These are phyloP conservation scores for Aspidiotus rigidus DNA, from an alignment of 2,888 invertebrate species.

Conservation along the genomic window DNA sequence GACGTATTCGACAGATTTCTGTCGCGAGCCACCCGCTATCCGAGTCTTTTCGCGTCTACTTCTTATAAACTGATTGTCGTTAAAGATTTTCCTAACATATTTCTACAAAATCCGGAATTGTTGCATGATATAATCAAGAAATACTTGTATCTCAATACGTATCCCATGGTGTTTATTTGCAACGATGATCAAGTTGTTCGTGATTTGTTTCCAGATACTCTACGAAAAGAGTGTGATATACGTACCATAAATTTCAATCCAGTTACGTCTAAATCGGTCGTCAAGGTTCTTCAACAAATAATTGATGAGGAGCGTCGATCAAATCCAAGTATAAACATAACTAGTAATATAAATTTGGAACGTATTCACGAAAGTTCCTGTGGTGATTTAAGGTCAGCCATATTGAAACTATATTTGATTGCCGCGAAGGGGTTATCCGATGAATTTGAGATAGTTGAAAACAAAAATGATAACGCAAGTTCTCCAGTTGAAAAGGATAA, in stretches of 20 bases:
- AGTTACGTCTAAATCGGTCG: slow-evolving; percentile 30
- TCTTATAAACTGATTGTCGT: slow-evolving; percentile 34
- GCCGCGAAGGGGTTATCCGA: neutral
- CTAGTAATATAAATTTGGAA: slow-evolving; percentile 29
- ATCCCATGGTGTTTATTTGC: slow-evolving; percentile 35
- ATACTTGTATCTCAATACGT: slow-evolving; percentile 16
- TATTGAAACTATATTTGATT: slow-evolving; percentile 35
- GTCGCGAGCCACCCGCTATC: slow-evolving; percentile 65
- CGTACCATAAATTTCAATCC: slow-evolving; percentile 35
- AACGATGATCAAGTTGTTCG: slow-evolving; percentile 34
- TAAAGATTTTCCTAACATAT: slow-evolving; percentile 37
- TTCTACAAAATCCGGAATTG: slow-evolving; percentile 33
- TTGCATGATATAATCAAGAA: slow-evolving; percentile 36
- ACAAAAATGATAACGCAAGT: neutral
- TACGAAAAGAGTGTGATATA: slow-evolving; percentile 28
- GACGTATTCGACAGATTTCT: slow-evolving; percentile 61
- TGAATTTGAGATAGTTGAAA: neutral
- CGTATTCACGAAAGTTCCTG: slow-evolving; percentile 32
- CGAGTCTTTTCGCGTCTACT: slow-evolving; percentile 33
- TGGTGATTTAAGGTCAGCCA: slow-evolving; percentile 35
- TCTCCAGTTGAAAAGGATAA: neutral
- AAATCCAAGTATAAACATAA: slow-evolving; percentile 20
- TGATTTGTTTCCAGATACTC: slow-evolving; percentile 30
- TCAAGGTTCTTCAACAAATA: slow-evolving; percentile 32
- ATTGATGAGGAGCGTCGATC: slow-evolving; percentile 31